These are phyloP conservation scores for Lophius americanus DNA, from an alignment of 2,797 vertebrate genomes.

Conservation along the genomic window DNA sequence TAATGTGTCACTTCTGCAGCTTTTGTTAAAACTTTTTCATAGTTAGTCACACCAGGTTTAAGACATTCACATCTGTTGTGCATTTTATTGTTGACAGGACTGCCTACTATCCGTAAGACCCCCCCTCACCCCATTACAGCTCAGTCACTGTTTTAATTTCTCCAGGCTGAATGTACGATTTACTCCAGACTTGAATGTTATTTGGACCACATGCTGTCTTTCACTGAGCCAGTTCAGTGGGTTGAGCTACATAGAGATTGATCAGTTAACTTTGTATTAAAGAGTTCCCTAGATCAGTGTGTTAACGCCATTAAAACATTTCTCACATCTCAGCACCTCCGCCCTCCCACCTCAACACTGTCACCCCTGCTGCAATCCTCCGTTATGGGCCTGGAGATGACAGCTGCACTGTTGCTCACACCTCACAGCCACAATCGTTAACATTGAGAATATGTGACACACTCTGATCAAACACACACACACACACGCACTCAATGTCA, in stretches of 20 bases:
- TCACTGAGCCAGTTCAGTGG: background rate
- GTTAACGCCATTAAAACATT: constrained; percentile 45
- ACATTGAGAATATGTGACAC: constrained; percentile 39
- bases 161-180: background rate
- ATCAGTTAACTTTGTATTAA: constrained; percentile 23
- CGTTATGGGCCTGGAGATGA: constrained; percentile 20
- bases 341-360: constrained; percentile 26
- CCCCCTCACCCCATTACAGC: no score
- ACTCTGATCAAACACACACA: constrained; percentile 22
- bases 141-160: background rate
- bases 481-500: background rate
- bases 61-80: background rate
- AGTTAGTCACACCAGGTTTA: background rate
- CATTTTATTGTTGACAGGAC: constrained; percentile 3
- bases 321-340: constrained; percentile 46
- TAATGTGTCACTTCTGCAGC: no score
- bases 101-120: background rate
- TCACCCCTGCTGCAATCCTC: constrained; percentile 54
- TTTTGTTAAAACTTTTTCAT: background rate
- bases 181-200: background rate
- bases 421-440: constrained; percentile 54
- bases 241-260: background rate
- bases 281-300: constrained; percentile 21
- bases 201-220: constrained; percentile 12
- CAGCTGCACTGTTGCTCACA: constrained; percentile 58